phyloP scores from a whole-genome alignment of 1,140 invertebrate species.

The Prorops nasuta region DNA sequence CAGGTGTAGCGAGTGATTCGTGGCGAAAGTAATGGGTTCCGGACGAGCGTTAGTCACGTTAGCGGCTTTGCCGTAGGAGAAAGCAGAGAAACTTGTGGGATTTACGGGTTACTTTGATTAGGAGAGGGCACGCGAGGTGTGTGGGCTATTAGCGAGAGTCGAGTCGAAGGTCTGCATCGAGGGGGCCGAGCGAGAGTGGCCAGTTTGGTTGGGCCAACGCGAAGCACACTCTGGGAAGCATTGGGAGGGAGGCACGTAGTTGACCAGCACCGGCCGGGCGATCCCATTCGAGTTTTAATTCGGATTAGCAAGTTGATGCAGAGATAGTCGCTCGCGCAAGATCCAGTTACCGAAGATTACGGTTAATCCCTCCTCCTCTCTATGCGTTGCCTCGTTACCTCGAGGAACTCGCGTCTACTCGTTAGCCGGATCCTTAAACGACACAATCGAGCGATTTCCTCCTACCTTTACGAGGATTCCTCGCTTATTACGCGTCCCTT shows the following conservation, averaged over 20 bases:
- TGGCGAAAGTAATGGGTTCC: too few relatives aligned
- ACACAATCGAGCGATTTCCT: too few relatives aligned
- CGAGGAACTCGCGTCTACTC: constrained; percentile 7
- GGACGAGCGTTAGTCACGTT: too few relatives aligned
- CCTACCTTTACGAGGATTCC: too few relatives aligned
- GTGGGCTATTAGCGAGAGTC: constrained; percentile 4
- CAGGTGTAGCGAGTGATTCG: too few relatives aligned
- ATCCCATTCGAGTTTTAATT: constrained; percentile 1
- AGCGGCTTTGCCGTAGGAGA: too few relatives aligned
- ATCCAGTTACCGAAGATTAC: constrained; percentile 15
- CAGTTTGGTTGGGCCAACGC: constrained; percentile 9
- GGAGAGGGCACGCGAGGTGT: not conserved
- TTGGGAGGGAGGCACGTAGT: not conserved
- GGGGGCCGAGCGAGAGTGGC: constrained; percentile 7
- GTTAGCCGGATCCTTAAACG: constrained; percentile 9
- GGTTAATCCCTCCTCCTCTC: constrained; percentile 6
- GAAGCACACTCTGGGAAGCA: constrained; percentile 6
- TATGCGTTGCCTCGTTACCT: constrained; percentile 11
- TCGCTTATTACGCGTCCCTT: too few relatives aligned
- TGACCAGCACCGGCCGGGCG: not conserved
- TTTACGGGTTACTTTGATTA: too few relatives aligned
- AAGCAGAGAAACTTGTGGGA: too few relatives aligned
- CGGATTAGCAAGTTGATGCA: constrained; percentile 12
- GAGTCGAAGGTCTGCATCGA: too few relatives aligned
- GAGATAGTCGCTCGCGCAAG: constrained; percentile 5